phyloP scores from a whole-genome alignment of 2,113 vertebrate species.

The Rhipidura dahli region DNA sequence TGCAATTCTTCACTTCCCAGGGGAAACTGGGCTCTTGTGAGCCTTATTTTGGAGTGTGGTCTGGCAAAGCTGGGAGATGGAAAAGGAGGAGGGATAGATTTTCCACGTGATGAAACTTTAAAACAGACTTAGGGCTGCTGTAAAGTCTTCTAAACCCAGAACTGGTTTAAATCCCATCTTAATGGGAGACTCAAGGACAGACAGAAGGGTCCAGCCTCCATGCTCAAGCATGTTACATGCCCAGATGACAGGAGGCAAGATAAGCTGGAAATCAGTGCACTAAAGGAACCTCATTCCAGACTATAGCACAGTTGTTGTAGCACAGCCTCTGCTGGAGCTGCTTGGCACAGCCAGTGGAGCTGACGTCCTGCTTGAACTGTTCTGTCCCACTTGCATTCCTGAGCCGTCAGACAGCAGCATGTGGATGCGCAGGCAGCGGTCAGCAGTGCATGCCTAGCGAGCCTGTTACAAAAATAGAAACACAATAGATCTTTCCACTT shows the following conservation, averaged over 20 bases:
- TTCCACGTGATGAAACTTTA: not conserved
- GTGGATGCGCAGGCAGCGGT: not conserved
- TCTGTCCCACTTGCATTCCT: not conserved
- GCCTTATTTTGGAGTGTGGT: not conserved
- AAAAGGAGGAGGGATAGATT: not conserved
- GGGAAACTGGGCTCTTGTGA: rapidly evolving
- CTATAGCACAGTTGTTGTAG: not conserved
- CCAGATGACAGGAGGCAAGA: not conserved
- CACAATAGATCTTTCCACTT: not conserved
- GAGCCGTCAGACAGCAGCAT: not conserved
- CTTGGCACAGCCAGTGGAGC: not conserved
- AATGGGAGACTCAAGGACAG: not conserved
- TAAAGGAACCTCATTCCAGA: not conserved
- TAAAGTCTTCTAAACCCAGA: not conserved
- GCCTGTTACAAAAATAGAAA: not conserved
- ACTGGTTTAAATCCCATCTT: not conserved
- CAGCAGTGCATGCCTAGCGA: not conserved
- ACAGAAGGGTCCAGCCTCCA: not conserved
- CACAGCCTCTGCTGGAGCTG: not conserved
- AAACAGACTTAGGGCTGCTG: not conserved
- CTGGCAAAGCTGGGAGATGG: not conserved
- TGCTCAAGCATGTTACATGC: not conserved
- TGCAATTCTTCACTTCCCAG: not conserved
- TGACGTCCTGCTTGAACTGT: not conserved
- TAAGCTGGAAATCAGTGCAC: not conserved